Percentiles rank a stretch among this genome's conserved stretches.
Conservation (phyloP, 2,113 vertebrate species). For the Cryptotis parvus region DNA sequence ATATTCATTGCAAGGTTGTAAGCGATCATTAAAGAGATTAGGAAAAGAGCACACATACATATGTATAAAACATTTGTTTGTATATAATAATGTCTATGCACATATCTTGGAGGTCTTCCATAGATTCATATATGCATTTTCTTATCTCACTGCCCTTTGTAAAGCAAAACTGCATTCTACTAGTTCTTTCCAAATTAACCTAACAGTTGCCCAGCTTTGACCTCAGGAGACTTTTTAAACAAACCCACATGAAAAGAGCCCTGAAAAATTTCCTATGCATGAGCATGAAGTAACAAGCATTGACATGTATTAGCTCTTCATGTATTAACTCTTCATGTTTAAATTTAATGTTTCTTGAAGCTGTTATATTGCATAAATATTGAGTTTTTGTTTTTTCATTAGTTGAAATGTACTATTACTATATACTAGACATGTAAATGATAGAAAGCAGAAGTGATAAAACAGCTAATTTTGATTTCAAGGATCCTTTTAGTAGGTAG, state of each 20-base stretch:
- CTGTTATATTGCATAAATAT: background rate
- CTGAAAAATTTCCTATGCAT: background rate
- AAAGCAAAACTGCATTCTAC: background rate
- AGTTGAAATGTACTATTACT: background rate
- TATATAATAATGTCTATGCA: background rate
- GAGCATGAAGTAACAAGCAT: background rate
- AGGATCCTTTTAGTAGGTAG: too few relatives aligned
- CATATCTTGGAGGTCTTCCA: background rate
- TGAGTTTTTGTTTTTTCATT: background rate
- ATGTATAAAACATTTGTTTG: background rate
- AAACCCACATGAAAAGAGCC: background rate
- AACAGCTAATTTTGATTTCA: fast-evolving
- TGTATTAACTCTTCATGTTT: too few relatives aligned
- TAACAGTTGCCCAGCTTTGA: background rate
- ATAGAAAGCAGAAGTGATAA: background rate
- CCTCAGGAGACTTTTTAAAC: background rate
- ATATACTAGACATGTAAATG: background rate
- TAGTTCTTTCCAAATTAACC: background rate
- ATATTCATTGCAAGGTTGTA: background rate
- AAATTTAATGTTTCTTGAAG: too few relatives aligned
- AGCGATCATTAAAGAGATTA: background rate
- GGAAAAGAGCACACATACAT: background rate
- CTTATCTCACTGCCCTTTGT: background rate
- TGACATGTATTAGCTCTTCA: background rate
- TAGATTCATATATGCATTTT: background rate